Conservation (phyloP, 2,797 vertebrate genomes). For the Neomorphus geoffroyi region DNA sequence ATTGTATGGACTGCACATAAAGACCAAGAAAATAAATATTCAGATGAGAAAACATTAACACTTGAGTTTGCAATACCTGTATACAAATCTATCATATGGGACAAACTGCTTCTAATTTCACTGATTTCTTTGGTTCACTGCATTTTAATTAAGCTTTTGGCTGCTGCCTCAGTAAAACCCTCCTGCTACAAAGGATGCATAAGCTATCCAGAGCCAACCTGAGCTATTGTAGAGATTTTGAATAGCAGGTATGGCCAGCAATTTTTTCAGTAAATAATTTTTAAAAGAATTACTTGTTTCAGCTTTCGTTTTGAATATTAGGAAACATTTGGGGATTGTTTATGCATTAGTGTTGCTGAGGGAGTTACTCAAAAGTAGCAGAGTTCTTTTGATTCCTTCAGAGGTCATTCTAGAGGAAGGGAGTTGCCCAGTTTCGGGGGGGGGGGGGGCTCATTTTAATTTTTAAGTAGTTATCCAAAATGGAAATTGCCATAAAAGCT, state of each 20-base stretch:
- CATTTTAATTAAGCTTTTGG: conserved; percentile 35
- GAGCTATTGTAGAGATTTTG: not conserved
- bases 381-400: not conserved
- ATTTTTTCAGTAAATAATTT: not conserved
- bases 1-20: not conserved
- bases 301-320: not conserved
- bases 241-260: not conserved
- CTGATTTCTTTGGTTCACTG: conserved; percentile 9
- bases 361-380: not conserved
- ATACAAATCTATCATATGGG: not conserved
- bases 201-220: not conserved
- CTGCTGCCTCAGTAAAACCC: not conserved
- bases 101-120: not conserved
- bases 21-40: not conserved
- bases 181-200: not conserved
- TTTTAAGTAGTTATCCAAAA: not conserved
- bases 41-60: not conserved
- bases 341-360: not conserved
- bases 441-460: not conserved
- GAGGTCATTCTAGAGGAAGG: not conserved
- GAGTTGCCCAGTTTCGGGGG: not conserved
- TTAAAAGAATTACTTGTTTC: not conserved
- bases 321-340: not conserved
- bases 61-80: not conserved
- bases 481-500: not conserved